Evolutionary conservation across 53 echinoderm and acorn worm genomes (phyloP).

Genomic region (Holothuria leucospilota): DNA sequence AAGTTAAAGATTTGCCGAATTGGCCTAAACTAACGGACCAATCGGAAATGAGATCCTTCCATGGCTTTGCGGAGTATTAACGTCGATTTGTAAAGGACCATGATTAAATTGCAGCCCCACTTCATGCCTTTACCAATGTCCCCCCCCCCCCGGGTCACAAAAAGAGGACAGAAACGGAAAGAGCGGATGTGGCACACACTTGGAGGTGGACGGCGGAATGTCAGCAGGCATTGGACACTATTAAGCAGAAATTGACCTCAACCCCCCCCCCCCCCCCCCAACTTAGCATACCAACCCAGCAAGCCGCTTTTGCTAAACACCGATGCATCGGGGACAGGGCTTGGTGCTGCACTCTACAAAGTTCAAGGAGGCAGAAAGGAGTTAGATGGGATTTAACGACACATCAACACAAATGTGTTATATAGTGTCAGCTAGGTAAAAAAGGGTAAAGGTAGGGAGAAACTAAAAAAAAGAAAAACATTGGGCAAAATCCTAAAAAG

Average conservation of each 20-base stretch:
- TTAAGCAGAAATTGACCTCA: background rate
- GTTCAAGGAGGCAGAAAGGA: background rate
- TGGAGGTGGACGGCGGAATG: background rate
- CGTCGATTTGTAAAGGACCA: constrained; percentile 64
- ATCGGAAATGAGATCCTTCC: constrained; percentile 60
- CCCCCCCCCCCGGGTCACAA: background rate
- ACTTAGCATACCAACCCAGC: too few species aligned
- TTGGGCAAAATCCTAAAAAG: too few species aligned
- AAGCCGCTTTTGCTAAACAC: background rate
- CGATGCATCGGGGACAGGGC: background rate
- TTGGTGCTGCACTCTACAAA: background rate
- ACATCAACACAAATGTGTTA: too few species aligned
- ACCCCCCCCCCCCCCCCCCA: background rate
- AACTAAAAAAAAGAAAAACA: too few species aligned
- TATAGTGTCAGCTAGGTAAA: too few species aligned
- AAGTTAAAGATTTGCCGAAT: constrained; percentile 23
- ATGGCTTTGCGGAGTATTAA: constrained; percentile 66
- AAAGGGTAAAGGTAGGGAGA: too few species aligned
- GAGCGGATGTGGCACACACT: background rate
- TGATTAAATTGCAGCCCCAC: constrained; percentile 52
- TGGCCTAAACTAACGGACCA: constrained; percentile 46
- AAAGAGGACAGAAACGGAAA: background rate
- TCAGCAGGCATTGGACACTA: background rate
- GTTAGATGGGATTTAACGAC: too few species aligned
- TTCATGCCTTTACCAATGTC: constrained; percentile 48